phyloP scores from a whole-genome alignment of 2,888 invertebrate genomes.

The Notocelia uddmanniana region DNA sequence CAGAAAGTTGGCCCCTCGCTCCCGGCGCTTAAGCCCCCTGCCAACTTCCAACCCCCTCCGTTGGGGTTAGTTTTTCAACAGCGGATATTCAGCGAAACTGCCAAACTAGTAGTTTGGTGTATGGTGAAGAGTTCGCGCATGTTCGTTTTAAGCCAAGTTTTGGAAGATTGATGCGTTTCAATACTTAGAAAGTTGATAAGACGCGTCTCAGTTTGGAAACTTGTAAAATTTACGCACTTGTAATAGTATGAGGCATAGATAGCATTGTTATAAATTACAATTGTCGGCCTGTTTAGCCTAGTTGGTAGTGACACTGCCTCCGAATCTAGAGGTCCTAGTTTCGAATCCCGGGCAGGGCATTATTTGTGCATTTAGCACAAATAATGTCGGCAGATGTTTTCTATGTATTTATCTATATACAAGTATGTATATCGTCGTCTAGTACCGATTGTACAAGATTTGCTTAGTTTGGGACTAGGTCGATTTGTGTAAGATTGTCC shows the following conservation, averaged over 20 bases:
- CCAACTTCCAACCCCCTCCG: conserved; percentile 29
- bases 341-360: no score
- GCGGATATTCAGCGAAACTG: conserved; percentile 39
- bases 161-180: conserved; percentile 23
- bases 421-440: no score
- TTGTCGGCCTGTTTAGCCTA: no score
- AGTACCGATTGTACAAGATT: no score
- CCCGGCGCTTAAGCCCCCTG: conserved; percentile 36
- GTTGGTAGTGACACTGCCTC: no score
- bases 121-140: conserved; percentile 19
- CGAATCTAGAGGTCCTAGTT: no score
- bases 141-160: conserved; percentile 22
- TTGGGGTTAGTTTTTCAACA: conserved; percentile 39
- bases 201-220: neutral
- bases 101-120: conserved; percentile 35
- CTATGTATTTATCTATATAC: no score
- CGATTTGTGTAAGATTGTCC: no score
- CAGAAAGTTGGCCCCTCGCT: conserved; percentile 37
- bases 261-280: neutral
- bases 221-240: neutral
- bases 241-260: neutral
- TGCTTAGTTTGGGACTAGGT: no score
- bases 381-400: no score
- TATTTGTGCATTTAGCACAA: no score
- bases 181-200: conserved; percentile 22